These are phyloP conservation scores for western clawed frog (Xenopus tropicalis) DNA, from an alignment of 2,113 vertebrate genomes.

Conservation along the genomic window UCB_Xtro_10.0 CM004447.2:137098501-137099000, in stretches of 20 bases:
- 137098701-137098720: background rate
- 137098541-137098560: too few species aligned
- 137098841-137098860: background rate
- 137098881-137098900: too few species aligned
- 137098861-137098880: too few species aligned
- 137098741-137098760: background rate
- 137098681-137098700: background rate
- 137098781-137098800: background rate
- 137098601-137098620: background rate
- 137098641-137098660: background rate
- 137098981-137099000: too few species aligned
- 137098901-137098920: too few species aligned
- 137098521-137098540: too few species aligned
- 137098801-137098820: background rate
- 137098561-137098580: too few species aligned
- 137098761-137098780: background rate
- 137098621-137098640: background rate
- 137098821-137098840: background rate
- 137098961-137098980: too few species aligned
- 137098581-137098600: background rate
- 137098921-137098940: too few species aligned
- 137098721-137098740: background rate
- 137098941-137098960: too few species aligned
- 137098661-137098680: background rate
- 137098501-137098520: too few species aligned